Evolutionary conservation across 2,797 vertebrate genomes (phyloP).

Genomic region (Rhadinocentrus ornatus): DNA sequence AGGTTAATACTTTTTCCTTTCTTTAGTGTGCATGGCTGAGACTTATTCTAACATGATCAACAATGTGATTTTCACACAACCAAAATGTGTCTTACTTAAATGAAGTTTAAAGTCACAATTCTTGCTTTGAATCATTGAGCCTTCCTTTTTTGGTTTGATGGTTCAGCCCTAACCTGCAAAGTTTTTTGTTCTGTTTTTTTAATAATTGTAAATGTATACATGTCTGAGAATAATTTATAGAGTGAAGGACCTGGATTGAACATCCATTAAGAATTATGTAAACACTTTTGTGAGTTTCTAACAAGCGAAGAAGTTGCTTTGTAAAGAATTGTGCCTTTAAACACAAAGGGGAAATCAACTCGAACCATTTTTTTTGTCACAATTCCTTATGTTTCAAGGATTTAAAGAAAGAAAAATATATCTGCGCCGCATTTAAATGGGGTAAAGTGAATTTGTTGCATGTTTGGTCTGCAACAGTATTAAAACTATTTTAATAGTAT

Average conservation of each 20-base stretch:
- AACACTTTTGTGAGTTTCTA: slow-evolving; percentile 10
- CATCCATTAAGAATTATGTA: not conserved
- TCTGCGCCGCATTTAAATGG: slow-evolving; percentile 83
- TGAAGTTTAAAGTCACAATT: slow-evolving; percentile 75
- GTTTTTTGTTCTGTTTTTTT: too few relatives aligned
- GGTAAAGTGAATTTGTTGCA: slow-evolving; percentile 98
- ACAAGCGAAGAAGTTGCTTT: not conserved
- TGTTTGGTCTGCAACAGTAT: slow-evolving; percentile 99
- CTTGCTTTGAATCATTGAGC: slow-evolving; percentile 41
- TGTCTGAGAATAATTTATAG: not conserved
- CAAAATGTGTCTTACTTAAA: slow-evolving; percentile 56
- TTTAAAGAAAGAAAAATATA: slow-evolving; percentile 41
- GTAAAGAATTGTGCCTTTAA: slow-evolving; percentile 74
- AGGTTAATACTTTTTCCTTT: slow-evolving; percentile 93
- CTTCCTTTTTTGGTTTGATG: not conserved
- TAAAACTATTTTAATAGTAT: slow-evolving; percentile 99
- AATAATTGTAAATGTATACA: not conserved
- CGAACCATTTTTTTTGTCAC: slow-evolving; percentile 69
- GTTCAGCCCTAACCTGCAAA: not conserved
- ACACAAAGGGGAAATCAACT: slow-evolving; percentile 51
- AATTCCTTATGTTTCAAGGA: slow-evolving; percentile 67
- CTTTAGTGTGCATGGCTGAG: slow-evolving; percentile 82
- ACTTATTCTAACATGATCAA: slow-evolving; percentile 79
- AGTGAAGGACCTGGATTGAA: not conserved
- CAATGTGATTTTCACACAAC: slow-evolving; percentile 87